A percentile compares a stretch with the other conserved stretches of the same genome.
Conservation (phyloP, 1,140 invertebrate species). For the Drosophila orena region DNA sequence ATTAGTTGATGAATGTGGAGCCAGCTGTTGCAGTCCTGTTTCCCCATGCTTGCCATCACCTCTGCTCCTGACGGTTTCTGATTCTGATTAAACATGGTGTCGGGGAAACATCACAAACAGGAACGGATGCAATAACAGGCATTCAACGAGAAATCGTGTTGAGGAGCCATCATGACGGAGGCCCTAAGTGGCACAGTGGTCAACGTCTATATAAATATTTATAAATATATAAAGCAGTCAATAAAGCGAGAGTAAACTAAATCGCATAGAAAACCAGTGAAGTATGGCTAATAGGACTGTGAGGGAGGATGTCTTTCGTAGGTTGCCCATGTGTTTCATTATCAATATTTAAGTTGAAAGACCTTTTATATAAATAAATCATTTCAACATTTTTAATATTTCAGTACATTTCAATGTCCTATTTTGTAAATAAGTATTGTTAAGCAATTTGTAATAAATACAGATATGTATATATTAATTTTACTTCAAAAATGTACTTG, state of each 20-base stretch:
- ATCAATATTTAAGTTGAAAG: no score
- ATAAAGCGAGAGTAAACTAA: no score
- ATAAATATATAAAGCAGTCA: neutral
- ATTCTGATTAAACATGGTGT: constrained; percentile 56
- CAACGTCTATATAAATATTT: neutral
- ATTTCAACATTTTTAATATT: no score
- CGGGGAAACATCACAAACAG: constrained; percentile 42
- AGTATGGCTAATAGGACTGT: neutral
- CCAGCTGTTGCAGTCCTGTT: constrained; percentile 47
- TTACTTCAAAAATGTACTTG: no score
- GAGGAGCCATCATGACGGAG: constrained; percentile 1
- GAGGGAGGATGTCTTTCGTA: no score
- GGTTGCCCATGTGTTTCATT: no score
- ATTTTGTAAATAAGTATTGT: no score
- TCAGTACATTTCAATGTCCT: no score
- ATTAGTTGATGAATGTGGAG: constrained; percentile 68
- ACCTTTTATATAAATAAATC: no score
- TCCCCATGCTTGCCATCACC: constrained; percentile 19
- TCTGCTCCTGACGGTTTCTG: constrained; percentile 27
- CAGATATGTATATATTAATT: no score
- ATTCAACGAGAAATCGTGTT: constrained; percentile 24
- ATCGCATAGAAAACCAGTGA: neutral
- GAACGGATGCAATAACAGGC: constrained; percentile 40
- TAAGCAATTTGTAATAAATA: no score
- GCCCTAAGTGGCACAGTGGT: constrained; percentile 22